phyloP scores from a whole-genome alignment of 2,888 invertebrate species.

The Sphaerophoria taeniata region DNA sequence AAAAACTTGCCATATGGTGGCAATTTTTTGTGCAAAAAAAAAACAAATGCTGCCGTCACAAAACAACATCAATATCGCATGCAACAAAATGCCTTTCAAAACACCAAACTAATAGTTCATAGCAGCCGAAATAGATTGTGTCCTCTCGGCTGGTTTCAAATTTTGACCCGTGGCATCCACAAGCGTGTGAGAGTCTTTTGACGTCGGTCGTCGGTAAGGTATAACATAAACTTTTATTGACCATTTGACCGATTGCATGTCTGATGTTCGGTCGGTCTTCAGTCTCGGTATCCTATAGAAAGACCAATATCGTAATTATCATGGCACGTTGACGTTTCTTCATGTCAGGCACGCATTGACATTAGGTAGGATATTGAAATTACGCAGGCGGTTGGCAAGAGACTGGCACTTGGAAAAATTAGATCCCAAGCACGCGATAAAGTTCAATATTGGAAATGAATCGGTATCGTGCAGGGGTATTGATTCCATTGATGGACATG shows the following conservation, averaged over 20 bases:
- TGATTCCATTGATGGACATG: slow-evolving; percentile 36
- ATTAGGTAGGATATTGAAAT: slow-evolving; percentile 54
- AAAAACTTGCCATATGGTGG: slow-evolving; percentile 47
- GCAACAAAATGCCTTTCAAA: slow-evolving; percentile 20
- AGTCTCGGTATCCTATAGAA: slow-evolving; percentile 14
- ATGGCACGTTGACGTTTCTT: slow-evolving; percentile 56
- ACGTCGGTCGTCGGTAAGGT: neutral
- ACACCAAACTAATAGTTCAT: neutral
- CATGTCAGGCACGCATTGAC: slow-evolving; percentile 68
- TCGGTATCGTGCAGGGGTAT: slow-evolving; percentile 50
- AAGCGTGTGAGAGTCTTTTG: slow-evolving; percentile 13
- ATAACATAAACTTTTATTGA: slow-evolving; percentile 62
- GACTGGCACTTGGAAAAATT: slow-evolving; percentile 16
- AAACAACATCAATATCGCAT: slow-evolving; percentile 27
- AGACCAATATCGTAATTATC: slow-evolving; percentile 42
- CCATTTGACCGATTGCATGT: slow-evolving; percentile 72
- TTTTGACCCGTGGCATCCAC: slow-evolving; percentile 64
- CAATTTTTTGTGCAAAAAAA: slow-evolving; percentile 32
- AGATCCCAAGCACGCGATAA: slow-evolving; percentile 57
- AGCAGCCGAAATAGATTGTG: neutral
- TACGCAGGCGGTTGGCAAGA: slow-evolving; percentile 44
- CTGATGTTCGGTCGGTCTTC: slow-evolving; percentile 30
- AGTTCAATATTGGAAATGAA: slow-evolving; percentile 61
- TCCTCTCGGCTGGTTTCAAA: slow-evolving; percentile 6
- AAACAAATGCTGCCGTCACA: slow-evolving; percentile 31